Conservation (phyloP, 2,888 invertebrate genomes). For the Yponomeuta cagnagella region DNA sequence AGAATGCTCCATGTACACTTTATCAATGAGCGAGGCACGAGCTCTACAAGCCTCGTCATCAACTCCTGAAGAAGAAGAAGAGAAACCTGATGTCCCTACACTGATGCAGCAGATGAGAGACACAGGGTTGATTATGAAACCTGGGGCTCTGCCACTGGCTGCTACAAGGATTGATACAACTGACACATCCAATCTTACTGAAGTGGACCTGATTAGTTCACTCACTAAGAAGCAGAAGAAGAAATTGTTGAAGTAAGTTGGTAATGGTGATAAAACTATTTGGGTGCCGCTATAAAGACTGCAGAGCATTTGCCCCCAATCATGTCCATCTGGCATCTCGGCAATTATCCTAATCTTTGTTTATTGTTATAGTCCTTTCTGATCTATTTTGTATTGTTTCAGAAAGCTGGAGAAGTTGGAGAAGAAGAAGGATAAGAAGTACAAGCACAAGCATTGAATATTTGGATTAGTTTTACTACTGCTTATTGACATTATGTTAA, state of each 20-base stretch:
- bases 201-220: constrained; percentile 87
- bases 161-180: constrained; percentile 76
- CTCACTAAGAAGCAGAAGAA: constrained; percentile 92
- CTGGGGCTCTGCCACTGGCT: constrained; percentile 78
- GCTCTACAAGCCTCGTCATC: constrained; percentile 82
- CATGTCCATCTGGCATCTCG: neutral
- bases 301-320: too few relatives aligned
- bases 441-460: constrained; percentile 39
- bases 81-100: constrained; percentile 77
- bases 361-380: too few relatives aligned
- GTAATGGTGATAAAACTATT: neutral
- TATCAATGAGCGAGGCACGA: constrained; percentile 88
- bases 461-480: neutral
- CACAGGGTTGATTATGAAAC: constrained; percentile 92
- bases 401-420: constrained; percentile 83
- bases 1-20: constrained; percentile 95
- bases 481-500: neutral
- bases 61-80: constrained; percentile 82
- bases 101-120: constrained; percentile 94
- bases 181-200: constrained; percentile 77
- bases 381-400: constrained; percentile 29
- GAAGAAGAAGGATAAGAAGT: constrained; percentile 63
- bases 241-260: constrained; percentile 86
- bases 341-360: too few relatives aligned
- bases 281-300: too few relatives aligned